Evolutionary conservation across 2,797 vertebrate species (phyloP).

Genomic region (Cercopithecus diana): DNA sequence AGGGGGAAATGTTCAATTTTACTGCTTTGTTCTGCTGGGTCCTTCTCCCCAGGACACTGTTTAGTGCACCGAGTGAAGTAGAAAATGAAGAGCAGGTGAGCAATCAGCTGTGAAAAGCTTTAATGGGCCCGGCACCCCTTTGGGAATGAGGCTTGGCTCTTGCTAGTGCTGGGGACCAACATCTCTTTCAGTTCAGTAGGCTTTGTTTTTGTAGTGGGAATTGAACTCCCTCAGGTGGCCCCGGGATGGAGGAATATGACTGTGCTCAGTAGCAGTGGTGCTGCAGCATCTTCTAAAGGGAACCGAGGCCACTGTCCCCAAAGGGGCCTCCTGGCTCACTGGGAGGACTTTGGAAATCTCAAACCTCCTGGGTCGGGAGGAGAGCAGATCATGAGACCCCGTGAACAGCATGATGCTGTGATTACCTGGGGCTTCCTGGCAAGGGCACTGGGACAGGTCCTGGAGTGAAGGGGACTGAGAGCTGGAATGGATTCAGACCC

Average conservation of each 20-base stretch:
- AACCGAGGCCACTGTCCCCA: background rate
- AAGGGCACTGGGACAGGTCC: background rate
- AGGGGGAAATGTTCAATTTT: conserved; percentile 57
- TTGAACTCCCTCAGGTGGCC: conserved; percentile 60
- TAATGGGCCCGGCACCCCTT: conserved; percentile 54
- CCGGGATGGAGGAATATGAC: background rate
- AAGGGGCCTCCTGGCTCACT: background rate
- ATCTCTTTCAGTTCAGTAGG: conserved; percentile 60
- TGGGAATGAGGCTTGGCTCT: conserved; percentile 55
- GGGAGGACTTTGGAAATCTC: background rate
- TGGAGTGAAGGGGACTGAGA: background rate
- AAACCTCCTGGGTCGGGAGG: background rate
- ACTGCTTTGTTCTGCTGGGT: conserved; percentile 21
- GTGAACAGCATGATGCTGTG: background rate
- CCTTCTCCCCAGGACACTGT: conserved; percentile 51
- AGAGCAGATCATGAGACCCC: background rate
- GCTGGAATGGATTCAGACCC: background rate
- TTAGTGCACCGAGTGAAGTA: conserved; percentile 35
- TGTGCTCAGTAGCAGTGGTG: background rate
- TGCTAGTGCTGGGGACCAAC: background rate
- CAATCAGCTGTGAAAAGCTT: conserved; percentile 63
- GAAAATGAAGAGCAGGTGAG: conserved; percentile 70
- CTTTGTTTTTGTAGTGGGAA: conserved; percentile 69
- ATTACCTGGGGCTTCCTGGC: background rate
- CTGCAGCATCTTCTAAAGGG: background rate